Percentiles rank a stretch among this genome's conserved stretches.
phyloP scores from a whole-genome alignment of 1,140 invertebrate genomes.

The Dufourea novaeangliae region DNA sequence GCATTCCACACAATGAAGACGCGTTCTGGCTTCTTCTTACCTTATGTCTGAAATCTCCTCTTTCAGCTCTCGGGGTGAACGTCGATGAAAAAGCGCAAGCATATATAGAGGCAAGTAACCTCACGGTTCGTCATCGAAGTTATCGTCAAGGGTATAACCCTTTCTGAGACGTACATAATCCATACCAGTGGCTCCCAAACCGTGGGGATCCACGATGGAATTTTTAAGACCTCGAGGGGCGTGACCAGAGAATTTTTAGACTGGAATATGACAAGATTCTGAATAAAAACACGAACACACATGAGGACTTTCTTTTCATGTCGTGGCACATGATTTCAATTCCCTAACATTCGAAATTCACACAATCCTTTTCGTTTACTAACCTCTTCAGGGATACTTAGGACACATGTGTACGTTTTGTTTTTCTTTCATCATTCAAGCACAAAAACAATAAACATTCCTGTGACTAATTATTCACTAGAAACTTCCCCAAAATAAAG shows the following conservation, averaged over 20 bases:
- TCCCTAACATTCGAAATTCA: no score
- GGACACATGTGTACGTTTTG: no score
- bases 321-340: no score
- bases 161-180: neutral
- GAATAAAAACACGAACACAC: no score
- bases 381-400: no score
- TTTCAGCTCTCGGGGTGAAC: slow-evolving; percentile 1
- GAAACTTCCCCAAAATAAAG: no score
- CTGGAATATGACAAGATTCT: no score
- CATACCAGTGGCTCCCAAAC: slow-evolving; percentile 2
- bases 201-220: neutral
- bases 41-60: neutral
- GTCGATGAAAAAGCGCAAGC: slow-evolving; percentile 12
- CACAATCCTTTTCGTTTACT: no score
- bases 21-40: neutral
- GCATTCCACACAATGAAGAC: neutral
- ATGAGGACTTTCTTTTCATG: no score
- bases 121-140: slow-evolving; percentile 9
- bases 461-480: no score
- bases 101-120: neutral
- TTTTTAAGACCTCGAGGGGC: neutral
- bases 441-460: no score
- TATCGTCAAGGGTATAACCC: slow-evolving; percentile 17
- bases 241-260: neutral
- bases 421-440: no score